phyloP scores from a whole-genome alignment of 2,888 invertebrate genomes.

The Drosophila neoperkinsi region DNA sequence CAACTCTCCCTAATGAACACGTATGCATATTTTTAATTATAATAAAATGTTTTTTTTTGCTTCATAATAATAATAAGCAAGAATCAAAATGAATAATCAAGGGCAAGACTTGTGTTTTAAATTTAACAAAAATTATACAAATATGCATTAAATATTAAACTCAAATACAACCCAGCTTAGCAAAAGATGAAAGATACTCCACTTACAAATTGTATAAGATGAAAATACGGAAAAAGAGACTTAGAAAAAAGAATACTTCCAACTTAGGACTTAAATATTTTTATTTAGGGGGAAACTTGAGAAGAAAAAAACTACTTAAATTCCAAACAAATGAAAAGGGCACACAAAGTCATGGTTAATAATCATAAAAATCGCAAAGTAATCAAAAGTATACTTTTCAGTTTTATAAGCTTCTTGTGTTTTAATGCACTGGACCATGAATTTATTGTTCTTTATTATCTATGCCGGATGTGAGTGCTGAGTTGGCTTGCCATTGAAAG shows the following conservation, averaged over 20 bases:
- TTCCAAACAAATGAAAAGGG: background rate
- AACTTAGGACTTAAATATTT: background rate
- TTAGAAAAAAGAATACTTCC: background rate
- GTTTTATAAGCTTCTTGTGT: constrained; percentile 10
- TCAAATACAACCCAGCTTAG: too few species aligned
- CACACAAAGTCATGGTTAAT: constrained; percentile 13
- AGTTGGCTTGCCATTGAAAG: constrained; percentile 15
- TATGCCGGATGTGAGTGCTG: background rate
- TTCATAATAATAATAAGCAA: constrained; percentile 13
- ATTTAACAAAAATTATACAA: background rate
- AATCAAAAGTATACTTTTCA: constrained; percentile 14
- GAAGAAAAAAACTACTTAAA: background rate
- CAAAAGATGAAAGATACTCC: background rate
- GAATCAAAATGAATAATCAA: background rate
- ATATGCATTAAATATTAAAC: background rate
- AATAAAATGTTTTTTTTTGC: background rate
- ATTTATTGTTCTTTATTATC: constrained; percentile 9
- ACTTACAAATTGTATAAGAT: background rate
- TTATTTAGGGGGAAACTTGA: background rate
- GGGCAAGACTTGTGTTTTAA: background rate
- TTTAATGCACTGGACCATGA: constrained; percentile 20
- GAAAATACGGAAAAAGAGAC: background rate
- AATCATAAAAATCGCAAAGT: constrained; percentile 17
- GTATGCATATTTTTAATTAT: constrained; percentile 36
- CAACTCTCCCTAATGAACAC: constrained; percentile 18